A percentile compares a stretch with the other conserved stretches of the same genome.
phyloP scores from a whole-genome alignment of 2,113 vertebrate genomes.

The Sphaerodactylus townsendi region DNA sequence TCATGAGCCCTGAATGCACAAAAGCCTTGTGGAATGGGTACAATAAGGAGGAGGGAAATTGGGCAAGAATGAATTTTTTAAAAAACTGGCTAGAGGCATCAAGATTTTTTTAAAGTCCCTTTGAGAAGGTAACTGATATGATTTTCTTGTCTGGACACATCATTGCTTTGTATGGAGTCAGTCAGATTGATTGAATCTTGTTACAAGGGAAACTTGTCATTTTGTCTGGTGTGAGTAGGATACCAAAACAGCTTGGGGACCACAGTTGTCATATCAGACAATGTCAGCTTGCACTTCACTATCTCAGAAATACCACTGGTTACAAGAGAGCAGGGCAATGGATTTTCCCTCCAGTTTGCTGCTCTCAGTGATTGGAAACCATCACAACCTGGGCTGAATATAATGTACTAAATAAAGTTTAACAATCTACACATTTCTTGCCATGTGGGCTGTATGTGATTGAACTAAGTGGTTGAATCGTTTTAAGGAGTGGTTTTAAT shows the following conservation, averaged over 20 bases:
- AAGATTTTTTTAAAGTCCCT: background rate
- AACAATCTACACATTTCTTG: conserved; percentile 15
- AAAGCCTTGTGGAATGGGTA: too few species aligned
- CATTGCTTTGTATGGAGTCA: background rate
- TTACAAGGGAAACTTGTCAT: background rate
- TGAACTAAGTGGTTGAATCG: background rate
- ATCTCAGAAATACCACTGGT: conserved; percentile 31
- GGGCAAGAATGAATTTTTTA: too few species aligned
- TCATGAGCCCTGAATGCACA: too few species aligned
- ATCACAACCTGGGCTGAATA: background rate
- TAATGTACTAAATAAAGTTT: conserved; percentile 30
- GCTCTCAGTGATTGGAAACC: conserved; percentile 26
- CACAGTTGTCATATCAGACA: conserved; percentile 23
- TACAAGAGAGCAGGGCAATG: conserved; percentile 8
- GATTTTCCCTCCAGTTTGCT: conserved; percentile 24
- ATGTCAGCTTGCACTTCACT: background rate
- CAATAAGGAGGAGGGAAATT: too few species aligned
- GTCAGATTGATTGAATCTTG: background rate
- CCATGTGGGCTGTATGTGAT: conserved; percentile 5
- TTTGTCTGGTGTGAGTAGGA: background rate
- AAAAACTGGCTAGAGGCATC: background rate
- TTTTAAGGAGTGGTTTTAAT: background rate
- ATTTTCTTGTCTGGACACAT: background rate
- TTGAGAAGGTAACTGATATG: background rate
- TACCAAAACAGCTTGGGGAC: background rate